A percentile compares a stretch with the other conserved stretches of the same genome.
phyloP scores from a whole-genome alignment of 2,797 vertebrate species.

The Anolis apletophallus region DNA sequence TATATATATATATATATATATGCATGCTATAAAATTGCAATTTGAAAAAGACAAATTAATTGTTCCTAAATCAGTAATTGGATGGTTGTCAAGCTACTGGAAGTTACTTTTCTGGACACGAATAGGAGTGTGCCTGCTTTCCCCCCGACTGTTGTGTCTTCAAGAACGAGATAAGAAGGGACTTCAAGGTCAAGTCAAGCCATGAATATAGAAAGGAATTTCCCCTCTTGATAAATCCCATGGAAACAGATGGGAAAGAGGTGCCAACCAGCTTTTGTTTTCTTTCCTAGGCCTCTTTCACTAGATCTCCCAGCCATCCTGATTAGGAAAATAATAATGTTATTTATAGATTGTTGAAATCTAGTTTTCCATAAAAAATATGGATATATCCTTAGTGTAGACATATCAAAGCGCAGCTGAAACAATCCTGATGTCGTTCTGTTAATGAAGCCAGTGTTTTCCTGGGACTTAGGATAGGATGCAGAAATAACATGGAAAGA shows the following conservation, averaged over 20 bases:
- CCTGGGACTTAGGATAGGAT: too few relatives aligned
- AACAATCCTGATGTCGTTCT: too few relatives aligned
- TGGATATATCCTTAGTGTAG: too few relatives aligned
- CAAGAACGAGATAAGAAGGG: not conserved
- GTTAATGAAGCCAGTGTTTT: too few relatives aligned
- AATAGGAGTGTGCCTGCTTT: not conserved
- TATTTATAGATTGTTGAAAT: not conserved
- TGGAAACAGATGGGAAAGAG: not conserved
- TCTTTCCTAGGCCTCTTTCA: fast-evolving
- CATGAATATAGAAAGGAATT: not conserved
- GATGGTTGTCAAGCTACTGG: not conserved
- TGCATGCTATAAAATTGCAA: too few relatives aligned
- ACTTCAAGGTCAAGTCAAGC: not conserved
- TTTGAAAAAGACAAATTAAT: too few relatives aligned
- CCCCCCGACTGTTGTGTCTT: not conserved
- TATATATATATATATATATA: too few relatives aligned
- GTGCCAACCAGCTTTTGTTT: too few relatives aligned
- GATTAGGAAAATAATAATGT: not conserved
- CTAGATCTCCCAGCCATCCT: not conserved
- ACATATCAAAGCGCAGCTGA: too few relatives aligned
- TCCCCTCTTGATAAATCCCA: not conserved
- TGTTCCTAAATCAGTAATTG: not conserved
- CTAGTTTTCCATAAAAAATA: not conserved
- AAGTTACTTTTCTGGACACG: not conserved
- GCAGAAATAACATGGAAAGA: too few relatives aligned